These are phyloP conservation scores for Helicoverpa armigera DNA, from an alignment of 1,140 invertebrate genomes.

Conservation along the genomic window DNA sequence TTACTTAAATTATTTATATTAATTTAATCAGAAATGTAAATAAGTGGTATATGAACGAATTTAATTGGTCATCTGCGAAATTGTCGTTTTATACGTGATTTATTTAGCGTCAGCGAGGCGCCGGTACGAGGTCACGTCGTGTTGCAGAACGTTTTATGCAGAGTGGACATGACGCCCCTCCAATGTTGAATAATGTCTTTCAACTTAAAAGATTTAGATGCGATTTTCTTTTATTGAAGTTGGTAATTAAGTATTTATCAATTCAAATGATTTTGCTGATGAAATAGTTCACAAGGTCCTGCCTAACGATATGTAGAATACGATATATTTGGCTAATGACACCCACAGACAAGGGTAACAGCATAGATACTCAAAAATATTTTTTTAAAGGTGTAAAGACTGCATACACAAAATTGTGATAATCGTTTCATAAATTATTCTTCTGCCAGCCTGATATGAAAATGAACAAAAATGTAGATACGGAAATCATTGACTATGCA, in stretches of 20 bases:
- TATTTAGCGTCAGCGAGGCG: slow-evolving; percentile 72
- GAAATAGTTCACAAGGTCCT: no score
- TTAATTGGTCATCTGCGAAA: slow-evolving; percentile 64
- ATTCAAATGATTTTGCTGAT: no score
- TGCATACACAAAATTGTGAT: slow-evolving; percentile 5
- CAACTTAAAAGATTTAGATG: neutral
- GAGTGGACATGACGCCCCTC: slow-evolving; percentile 48
- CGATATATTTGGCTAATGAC: no score
- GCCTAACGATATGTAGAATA: no score
- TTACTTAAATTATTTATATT: no score
- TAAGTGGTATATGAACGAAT: neutral
- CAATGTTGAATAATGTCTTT: slow-evolving; percentile 6
- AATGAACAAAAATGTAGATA: slow-evolving; percentile 5
- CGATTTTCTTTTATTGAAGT: neutral
- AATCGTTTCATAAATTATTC: neutral
- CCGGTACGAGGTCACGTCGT: slow-evolving; percentile 72
- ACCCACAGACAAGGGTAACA: no score
- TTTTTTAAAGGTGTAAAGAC: no score
- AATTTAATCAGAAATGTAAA: neutral
- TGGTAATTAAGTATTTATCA: no score
- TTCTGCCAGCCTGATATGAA: neutral
- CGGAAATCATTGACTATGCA: slow-evolving; percentile 31
- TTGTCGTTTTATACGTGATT: slow-evolving; percentile 80
- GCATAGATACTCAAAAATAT: no score
- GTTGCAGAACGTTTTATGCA: slow-evolving; percentile 58